A percentile compares a stretch with the other conserved stretches of the same genome.
phyloP scores from a whole-genome alignment of 2,113 vertebrate genomes.

The Zingel zingel region DNA sequence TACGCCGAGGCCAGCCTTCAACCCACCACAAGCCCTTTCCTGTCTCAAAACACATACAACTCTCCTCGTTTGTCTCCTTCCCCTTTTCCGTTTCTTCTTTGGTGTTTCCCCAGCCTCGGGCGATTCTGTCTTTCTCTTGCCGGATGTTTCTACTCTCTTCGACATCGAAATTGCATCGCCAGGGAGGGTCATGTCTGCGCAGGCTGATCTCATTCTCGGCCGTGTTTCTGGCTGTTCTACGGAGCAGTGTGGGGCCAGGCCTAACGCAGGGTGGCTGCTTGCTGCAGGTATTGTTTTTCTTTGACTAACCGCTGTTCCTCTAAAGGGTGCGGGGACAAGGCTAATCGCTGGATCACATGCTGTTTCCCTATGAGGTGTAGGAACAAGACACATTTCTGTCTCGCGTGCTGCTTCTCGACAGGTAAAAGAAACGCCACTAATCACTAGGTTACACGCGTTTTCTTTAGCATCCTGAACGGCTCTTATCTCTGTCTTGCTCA shows the following conservation, averaged over 20 bases:
- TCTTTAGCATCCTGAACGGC: slow-evolving; percentile 34
- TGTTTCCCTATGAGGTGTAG: slow-evolving; percentile 43
- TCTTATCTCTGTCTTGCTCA: slow-evolving; percentile 44
- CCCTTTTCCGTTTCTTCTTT: slow-evolving; percentile 62
- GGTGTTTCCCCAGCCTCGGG: not conserved
- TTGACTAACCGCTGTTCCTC: slow-evolving; percentile 48
- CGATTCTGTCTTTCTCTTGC: slow-evolving; percentile 47
- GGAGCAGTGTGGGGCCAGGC: slow-evolving; percentile 35
- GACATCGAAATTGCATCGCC: not conserved
- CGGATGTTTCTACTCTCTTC: not conserved
- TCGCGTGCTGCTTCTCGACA: slow-evolving; percentile 26
- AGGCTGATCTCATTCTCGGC: slow-evolving; percentile 2
- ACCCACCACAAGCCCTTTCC: not conserved
- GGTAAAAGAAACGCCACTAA: slow-evolving; percentile 51
- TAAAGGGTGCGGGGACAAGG: slow-evolving; percentile 53
- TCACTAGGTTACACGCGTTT: slow-evolving; percentile 51
- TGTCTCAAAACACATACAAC: not conserved
- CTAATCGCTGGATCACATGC: slow-evolving; percentile 66
- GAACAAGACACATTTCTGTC: slow-evolving; percentile 47
- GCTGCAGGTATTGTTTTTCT: slow-evolving; percentile 69
- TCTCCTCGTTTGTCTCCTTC: slow-evolving; percentile 45
- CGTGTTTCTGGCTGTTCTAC: slow-evolving; percentile 38
- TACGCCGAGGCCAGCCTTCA: not conserved
- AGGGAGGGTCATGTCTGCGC: not conserved
- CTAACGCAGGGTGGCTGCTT: slow-evolving; percentile 20